Evolutionary conservation across 2,797 vertebrate genomes (phyloP).

Genomic region (Kryptolebias ocellatus): DNA sequence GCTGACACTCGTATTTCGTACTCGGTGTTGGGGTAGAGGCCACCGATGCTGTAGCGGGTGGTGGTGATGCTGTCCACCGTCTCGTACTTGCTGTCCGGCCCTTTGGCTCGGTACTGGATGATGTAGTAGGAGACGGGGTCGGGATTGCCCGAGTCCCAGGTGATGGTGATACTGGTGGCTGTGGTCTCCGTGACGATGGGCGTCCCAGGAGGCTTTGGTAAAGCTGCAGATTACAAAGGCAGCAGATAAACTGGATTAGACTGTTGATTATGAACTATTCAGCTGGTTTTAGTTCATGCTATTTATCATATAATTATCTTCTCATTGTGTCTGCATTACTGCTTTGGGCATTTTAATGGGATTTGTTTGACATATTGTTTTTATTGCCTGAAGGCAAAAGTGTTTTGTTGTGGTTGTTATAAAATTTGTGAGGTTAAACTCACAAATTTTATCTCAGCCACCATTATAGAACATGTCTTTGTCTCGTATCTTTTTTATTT

Average conservation of each 20-base stretch:
- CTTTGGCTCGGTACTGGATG: constrained; percentile 96
- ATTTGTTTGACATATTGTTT: too few relatives aligned
- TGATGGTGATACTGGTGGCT: constrained; percentile 97
- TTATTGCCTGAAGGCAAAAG: too few relatives aligned
- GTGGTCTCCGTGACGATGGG: constrained; percentile 97
- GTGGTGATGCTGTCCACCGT: constrained; percentile 98
- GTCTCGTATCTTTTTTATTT: too few relatives aligned
- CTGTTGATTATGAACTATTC: background rate
- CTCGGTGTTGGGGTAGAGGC: constrained; percentile 97
- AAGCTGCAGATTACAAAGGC: constrained; percentile 79
- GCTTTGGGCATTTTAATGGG: background rate
- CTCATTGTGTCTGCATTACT: background rate
- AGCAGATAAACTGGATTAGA: constrained; percentile 5
- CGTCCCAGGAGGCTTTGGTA: constrained; percentile 94
- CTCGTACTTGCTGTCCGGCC: constrained; percentile 94
- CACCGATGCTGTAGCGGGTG: constrained; percentile 97
- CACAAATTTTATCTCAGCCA: too few relatives aligned
- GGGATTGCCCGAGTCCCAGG: constrained; percentile 98
- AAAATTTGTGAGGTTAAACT: too few relatives aligned
- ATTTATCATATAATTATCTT: background rate
- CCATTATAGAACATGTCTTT: too few relatives aligned
- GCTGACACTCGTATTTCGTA: constrained; percentile 97
- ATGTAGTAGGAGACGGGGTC: constrained; percentile 97
- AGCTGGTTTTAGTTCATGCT: background rate
- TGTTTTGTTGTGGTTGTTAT: too few relatives aligned